Base-by-base conservation (phyloP, 2,888 invertebrate genomes). In the Metallyticus violacea region DNA sequence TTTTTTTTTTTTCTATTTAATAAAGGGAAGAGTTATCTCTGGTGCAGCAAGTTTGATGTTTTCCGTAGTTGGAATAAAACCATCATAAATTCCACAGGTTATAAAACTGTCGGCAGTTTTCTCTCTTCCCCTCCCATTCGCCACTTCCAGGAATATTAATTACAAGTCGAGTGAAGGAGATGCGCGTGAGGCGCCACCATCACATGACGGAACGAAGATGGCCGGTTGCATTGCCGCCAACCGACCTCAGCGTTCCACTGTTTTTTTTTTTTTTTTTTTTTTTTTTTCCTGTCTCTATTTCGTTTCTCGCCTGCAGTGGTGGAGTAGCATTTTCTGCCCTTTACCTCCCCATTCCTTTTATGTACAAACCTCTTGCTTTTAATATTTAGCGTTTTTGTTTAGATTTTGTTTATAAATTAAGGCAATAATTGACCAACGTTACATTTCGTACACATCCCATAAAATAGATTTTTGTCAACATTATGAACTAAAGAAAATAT, bases 161-260 rank as follows among this genome's bases (percentile, higher is more conserved):
- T 83, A 83, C 83, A 77, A 77, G n/a, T n/a, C 28, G 81, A 30
- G 29, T 83, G 76, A 27, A 77, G 27, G 28, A 77, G 27, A 30
- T 83, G 28, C 27, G 83, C 83, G 83, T 77, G 83, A 83, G 83
- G 83, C 83, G 83, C 83, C 83, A 77, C 83, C 77, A 83, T 83
- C 77, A 77, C 83, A 83, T 83, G 77, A 77, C 83, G 83, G 40
- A 77, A 83, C 27, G 76, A 83, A 83, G 77, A 83, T 83, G 83
- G 83, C 83, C 83, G 83, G 76, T 77, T 15, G 83, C 27, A 27
- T 28, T 83, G 83, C 6, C n/a, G 30, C 27, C 80, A 28, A 62
- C 40, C 40, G 40, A 62, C 40, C 40, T 15, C 40, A 62, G 7
- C 15, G 40, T 62, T 62, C 15, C 40, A 15, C 40, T 62, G 15